phyloP scores from a whole-genome alignment of 1,140 invertebrate genomes.

The Amphibalanus amphitrite region DNA sequence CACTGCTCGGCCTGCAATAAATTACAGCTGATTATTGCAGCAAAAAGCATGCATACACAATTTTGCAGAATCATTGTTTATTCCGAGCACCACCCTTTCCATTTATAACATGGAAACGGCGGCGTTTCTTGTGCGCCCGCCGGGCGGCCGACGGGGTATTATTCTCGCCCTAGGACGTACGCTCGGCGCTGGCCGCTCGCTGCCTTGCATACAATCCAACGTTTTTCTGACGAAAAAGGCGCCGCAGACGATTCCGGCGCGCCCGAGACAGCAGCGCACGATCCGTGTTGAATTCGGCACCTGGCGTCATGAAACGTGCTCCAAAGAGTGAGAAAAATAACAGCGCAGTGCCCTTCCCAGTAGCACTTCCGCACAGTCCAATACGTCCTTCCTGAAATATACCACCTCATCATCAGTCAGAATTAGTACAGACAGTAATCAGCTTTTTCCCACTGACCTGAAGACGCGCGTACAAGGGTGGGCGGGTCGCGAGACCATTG shows the following conservation, averaged over 20 bases:
- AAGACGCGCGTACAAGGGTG: no score
- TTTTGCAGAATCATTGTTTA: slow-evolving; percentile 1
- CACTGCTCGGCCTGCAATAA: neutral
- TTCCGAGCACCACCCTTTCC: neutral
- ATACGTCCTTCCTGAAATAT: no score
- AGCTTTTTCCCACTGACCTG: no score
- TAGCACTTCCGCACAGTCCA: no score
- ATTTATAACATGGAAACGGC: neutral
- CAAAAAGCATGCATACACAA: neutral
- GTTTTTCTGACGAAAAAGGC: neutral
- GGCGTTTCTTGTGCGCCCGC: neutral
- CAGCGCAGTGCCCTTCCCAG: no score
- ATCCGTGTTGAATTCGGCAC: no score
- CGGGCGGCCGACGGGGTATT: neutral
- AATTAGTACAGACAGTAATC: no score
- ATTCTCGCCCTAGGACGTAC: neutral
- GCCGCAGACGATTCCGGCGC: neutral
- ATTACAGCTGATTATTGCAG: neutral
- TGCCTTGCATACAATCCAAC: neutral
- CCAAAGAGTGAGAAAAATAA: no score
- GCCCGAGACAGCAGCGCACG: neutral
- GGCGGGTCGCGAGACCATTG: no score
- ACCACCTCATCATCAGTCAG: no score
- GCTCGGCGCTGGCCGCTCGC: no score
- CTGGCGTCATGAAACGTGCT: no score